A percentile compares a stretch with the other conserved stretches of the same genome.
Evolutionary conservation across 2,797 vertebrate species (phyloP).

Genomic region (Parauchenoglanis punctatus): DNA sequence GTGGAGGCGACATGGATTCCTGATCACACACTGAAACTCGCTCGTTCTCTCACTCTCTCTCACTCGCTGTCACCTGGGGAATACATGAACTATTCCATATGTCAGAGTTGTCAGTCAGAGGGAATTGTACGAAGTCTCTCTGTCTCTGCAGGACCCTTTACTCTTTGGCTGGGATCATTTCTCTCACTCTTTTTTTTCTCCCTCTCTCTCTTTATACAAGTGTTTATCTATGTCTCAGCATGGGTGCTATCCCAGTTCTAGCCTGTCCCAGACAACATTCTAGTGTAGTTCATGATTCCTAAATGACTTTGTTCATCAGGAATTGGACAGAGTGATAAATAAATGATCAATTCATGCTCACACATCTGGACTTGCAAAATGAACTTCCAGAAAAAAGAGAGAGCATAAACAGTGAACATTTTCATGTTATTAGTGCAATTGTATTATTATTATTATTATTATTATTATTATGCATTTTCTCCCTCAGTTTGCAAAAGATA

Average conservation of each 20-base stretch:
- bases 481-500: too few species aligned
- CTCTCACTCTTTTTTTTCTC: constrained; percentile 19
- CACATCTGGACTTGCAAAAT: background rate
- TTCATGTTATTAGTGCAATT: background rate
- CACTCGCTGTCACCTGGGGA: constrained; percentile 90
- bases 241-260: constrained; percentile 82
- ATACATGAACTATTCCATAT: constrained; percentile 99
- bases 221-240: constrained; percentile 84
- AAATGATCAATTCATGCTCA: background rate
- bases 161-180: constrained; percentile 26
- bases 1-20: constrained; percentile 88
- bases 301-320: background rate
- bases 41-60: constrained; percentile 68
- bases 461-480: background rate
- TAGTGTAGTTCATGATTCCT: constrained; percentile 4
- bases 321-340: background rate
- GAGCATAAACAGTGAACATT: background rate
- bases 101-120: constrained; percentile 99
- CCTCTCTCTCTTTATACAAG: constrained; percentile 54
- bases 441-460: background rate
- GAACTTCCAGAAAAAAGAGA: background rate
- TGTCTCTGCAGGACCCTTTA: constrained; percentile 79
- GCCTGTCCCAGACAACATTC: constrained; percentile 71
- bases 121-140: constrained; percentile 92
- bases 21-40: constrained; percentile 86